Conservation (phyloP, 2,113 vertebrate genomes). For the Rhinogobius similis region DNA sequence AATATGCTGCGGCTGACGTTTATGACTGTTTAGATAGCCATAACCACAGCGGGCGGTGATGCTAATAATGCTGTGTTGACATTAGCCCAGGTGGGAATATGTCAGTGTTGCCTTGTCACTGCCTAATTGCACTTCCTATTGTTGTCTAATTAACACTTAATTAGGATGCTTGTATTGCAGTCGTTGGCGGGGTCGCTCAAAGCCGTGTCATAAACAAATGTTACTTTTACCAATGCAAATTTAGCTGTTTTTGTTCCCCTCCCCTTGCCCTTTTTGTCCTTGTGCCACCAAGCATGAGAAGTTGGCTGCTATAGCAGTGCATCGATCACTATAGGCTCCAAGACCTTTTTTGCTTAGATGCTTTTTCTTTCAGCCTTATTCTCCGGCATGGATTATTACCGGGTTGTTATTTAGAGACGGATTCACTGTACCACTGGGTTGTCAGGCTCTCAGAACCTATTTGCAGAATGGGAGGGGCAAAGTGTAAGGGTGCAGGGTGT, state of each 20-base stretch:
- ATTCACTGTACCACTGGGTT: slow-evolving; percentile 45
- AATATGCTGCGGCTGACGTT: slow-evolving; percentile 57
- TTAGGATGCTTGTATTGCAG: slow-evolving; percentile 63
- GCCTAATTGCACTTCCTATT: slow-evolving; percentile 68
- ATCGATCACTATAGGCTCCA: slow-evolving; percentile 41
- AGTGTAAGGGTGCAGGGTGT: slow-evolving; percentile 17
- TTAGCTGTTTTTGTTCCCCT: background rate
- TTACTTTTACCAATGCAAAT: slow-evolving; percentile 68
- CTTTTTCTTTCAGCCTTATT: slow-evolving; percentile 19
- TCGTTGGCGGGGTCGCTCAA: slow-evolving; percentile 50
- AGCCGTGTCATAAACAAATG: slow-evolving; percentile 65
- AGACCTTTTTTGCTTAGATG: slow-evolving; percentile 30
- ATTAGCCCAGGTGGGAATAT: slow-evolving; percentile 76
- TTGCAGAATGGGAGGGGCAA: slow-evolving; percentile 29
- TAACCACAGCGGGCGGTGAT: slow-evolving; percentile 63
- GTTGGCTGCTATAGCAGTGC: slow-evolving; percentile 8
- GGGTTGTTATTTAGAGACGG: slow-evolving; percentile 62
- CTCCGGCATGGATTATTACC: slow-evolving; percentile 36
- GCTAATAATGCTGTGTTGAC: slow-evolving; percentile 70
- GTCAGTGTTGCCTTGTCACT: slow-evolving; percentile 51
- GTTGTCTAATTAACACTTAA: slow-evolving; percentile 76
- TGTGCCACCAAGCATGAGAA: slow-evolving; percentile 26
- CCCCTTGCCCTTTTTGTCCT: slow-evolving; percentile 52
- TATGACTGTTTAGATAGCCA: slow-evolving; percentile 61
- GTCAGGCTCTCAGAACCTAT: slow-evolving; percentile 50